Evolutionary conservation across 2,113 vertebrate species (phyloP), one percentile per base, ranked within the genome.

Genomic region (Cygnus buccinator): DNA sequence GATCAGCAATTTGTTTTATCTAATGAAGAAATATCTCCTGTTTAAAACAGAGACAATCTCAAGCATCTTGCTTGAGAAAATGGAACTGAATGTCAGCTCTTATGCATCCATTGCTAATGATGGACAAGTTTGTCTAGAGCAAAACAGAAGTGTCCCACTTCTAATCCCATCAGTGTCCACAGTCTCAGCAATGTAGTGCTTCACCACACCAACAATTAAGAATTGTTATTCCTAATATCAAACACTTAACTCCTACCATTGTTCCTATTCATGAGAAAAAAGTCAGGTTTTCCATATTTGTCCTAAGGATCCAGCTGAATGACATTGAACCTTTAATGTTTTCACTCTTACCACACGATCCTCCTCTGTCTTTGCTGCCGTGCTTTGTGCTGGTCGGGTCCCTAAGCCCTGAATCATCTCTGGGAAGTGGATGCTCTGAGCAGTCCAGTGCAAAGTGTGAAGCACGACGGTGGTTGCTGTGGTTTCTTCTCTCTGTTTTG

Each of bases 401-500:
- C 52, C 10, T 55, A 61, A 68, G 13, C 43, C 68, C 83, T 67
- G 68, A 84, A 87, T 92, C 73, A 67, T 22, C 52, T 9, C 43
- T 63, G 70, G 57, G 39, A 90, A 71, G 72, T 18, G 57, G 15
- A 72, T 90, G 33, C 26, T 86, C 48, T 43, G 41, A 79, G 39
- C 4, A 3, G 43, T 15, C 37, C 52, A 90, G 33, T 0, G 2
- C 67, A 50, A 94, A 89, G 76, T 37, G 61, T 61, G 92, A 92
- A 86, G 68, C 15, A 71, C 43, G 67, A 66, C 23, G 16, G 83
- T 90, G 83, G 72, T n/a, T 88, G 23, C 46, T 96, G 83, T 94
- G 85, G 88, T 89, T 97, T 94, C 29, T 90, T 20, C 74, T 81
- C 71, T 52, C 50, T 43, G 20, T 80, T 95, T 95, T 89, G 65